Evolutionary conservation across 2,888 invertebrate species (phyloP), one percentile per base, ranked within the genome.

Genomic region (Dermolepida albohirtum): DNA sequence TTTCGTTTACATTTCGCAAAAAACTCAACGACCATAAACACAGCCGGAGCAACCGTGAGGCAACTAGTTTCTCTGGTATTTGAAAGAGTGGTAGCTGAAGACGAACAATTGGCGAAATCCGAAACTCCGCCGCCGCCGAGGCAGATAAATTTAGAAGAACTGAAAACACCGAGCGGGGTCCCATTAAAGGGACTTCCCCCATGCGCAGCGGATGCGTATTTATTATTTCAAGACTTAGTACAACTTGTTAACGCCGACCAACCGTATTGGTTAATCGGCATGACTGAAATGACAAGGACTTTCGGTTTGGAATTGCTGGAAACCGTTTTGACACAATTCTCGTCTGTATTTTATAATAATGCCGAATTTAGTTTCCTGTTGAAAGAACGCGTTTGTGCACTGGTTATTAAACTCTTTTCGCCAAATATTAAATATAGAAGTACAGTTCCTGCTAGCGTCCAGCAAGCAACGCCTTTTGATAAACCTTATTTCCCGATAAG

Each of bases 381-480:
- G 64, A 98, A 98, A 82, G 98, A 99, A 82, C 90, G 96, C 72
- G 98, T 99, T 0, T 99, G 98, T 82, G 98, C 98, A 0, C 87
- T 99, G 76, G 95, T 99, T n/a, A 98, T 99, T 73, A 95, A 97
- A 83, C 85, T 99, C 69, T 98, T 99, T 83, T 98, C 98, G 22
- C 98, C 98, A 10, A 98, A 97, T 82, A 94, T 98, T n/a, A 98
- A 98, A 80, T 96, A 96, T 84, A 90, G 96, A 71, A 82, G 80
- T 69, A 81, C 80, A 65, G 77, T 83, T 59, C 88, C 88, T 70
- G 86, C 86, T 39, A 88, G 87, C 74, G 85, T 87, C 65, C 88
- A 89, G 77, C 89, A 89, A 74, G 87, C 89, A 17, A 87, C 89
- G 7, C 86, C 90, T 17, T 86, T 89, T 54, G 97, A 97, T 80